Evolutionary conservation across 2,888 invertebrate genomes (phyloP).

Genomic region (Pyrochroa serraticornis): DNA sequence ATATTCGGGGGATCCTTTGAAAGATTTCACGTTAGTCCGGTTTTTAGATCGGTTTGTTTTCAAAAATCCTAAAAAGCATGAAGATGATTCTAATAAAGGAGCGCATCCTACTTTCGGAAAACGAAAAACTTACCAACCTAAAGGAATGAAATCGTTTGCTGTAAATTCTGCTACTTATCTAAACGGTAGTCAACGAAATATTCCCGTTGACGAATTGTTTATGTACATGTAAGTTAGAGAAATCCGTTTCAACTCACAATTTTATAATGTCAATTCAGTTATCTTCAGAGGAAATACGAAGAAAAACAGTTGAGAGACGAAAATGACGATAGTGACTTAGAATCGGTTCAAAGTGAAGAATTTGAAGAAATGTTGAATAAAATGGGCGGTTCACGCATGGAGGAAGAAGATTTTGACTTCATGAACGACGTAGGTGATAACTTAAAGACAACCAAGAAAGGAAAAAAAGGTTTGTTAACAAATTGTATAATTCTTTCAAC

Average conservation of each 20-base stretch:
- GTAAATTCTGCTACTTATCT: constrained; percentile 77
- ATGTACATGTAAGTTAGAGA: constrained; percentile 63
- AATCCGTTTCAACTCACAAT: not conserved
- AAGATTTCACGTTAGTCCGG: constrained; percentile 87
- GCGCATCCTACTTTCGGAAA: constrained; percentile 70
- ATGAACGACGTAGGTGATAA: constrained; percentile 68
- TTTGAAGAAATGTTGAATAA: constrained; percentile 73
- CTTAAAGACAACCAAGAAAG: constrained; percentile 39
- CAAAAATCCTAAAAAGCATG: constrained; percentile 83
- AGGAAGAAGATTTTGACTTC: constrained; percentile 67
- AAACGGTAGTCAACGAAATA: constrained; percentile 69
- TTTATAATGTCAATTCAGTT: constrained; percentile 56
- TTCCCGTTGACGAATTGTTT: constrained; percentile 91
- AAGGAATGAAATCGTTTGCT: constrained; percentile 72
- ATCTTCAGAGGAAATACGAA: constrained; percentile 61
- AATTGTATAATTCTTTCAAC: constrained; percentile 39
- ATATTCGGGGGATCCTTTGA: constrained; percentile 91
- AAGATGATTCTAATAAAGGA: constrained; percentile 61
- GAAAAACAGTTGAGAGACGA: constrained; percentile 58
- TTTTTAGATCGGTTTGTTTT: constrained; percentile 96
- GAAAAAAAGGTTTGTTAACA: constrained; percentile 26
- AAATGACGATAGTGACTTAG: constrained; percentile 68
- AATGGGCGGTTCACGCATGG: constrained; percentile 55
- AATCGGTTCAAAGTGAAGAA: constrained; percentile 79
- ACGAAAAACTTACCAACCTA: constrained; percentile 71